phyloP scores from a whole-genome alignment of 64 coral and sea anemone genomes.

The Montipora efflorescens region DNA sequence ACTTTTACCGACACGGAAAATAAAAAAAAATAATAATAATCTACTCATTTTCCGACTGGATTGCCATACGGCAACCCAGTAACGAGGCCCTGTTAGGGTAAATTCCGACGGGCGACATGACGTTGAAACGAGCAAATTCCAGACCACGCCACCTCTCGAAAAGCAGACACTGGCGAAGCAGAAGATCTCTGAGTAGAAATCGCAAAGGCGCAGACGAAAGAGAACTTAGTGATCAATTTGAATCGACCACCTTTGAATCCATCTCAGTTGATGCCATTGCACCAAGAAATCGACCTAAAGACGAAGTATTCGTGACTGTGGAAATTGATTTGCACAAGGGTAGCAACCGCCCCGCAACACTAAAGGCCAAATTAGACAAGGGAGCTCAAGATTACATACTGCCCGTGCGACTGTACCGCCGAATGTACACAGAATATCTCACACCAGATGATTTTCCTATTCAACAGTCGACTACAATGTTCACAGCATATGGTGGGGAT shows the following conservation, averaged over 20 bases:
- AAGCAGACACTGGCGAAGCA: constrained; percentile 15
- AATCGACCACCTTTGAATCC: constrained; percentile 59
- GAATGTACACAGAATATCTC: constrained; percentile 64
- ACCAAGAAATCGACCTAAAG: neutral
- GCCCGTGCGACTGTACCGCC: constrained; percentile 22
- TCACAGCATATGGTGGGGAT: constrained; percentile 62
- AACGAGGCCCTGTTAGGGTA: too few species aligned
- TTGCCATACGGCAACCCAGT: too few species aligned
- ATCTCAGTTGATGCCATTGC: constrained; percentile 54
- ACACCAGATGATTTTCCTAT: constrained; percentile 41
- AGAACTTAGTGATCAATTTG: constrained; percentile 44
- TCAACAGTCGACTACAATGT: constrained; percentile 40
- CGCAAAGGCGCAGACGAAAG: neutral
- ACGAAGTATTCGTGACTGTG: constrained; percentile 68
- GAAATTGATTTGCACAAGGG: constrained; percentile 40
- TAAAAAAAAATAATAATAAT: too few species aligned
- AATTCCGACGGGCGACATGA: too few species aligned
- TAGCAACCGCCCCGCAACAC: neutral
- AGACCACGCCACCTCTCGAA: neutral
- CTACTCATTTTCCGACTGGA: too few species aligned
- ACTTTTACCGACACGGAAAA: too few species aligned
- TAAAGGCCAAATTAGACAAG: constrained; percentile 62
- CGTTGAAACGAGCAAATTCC: neutral
- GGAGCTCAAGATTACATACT: constrained; percentile 72
- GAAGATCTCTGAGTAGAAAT: neutral